phyloP scores from a whole-genome alignment of 2,113 vertebrate genomes.

The Pterocles orientalis region DNA sequence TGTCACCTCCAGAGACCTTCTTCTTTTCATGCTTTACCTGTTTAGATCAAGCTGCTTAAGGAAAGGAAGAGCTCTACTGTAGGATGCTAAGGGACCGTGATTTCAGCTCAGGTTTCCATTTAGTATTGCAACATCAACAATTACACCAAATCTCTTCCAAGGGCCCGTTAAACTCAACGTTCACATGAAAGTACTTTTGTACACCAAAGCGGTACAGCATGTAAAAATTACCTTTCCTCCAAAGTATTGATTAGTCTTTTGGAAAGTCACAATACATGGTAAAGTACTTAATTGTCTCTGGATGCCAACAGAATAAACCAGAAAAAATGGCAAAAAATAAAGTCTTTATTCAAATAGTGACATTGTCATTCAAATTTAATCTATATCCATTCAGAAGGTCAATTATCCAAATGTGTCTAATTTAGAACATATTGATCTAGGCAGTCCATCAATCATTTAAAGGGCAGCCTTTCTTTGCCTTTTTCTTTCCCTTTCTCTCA shows the following conservation, averaged over 20 bases:
- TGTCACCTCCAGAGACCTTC: not conserved
- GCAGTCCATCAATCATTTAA: slow-evolving; percentile 79
- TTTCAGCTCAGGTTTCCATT: not conserved
- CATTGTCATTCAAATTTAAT: slow-evolving; percentile 82
- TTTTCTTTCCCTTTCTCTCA: slow-evolving; percentile 63
- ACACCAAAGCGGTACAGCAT: not conserved
- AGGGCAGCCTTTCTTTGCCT: slow-evolving; percentile 73
- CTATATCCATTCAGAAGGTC: slow-evolving; percentile 82
- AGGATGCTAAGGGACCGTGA: not conserved
- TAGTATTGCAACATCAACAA: not conserved
- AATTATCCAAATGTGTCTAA: slow-evolving; percentile 85
- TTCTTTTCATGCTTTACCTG: not conserved
- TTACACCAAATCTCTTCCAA: not conserved
- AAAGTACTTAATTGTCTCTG: slow-evolving; percentile 70
- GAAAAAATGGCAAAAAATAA: slow-evolving; percentile 70
- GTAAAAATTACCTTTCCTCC: not conserved
- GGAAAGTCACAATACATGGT: slow-evolving; percentile 62
- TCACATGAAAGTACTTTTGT: not conserved
- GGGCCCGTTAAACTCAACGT: not conserved
- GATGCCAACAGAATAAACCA: slow-evolving; percentile 71
- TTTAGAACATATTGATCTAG: slow-evolving; percentile 77
- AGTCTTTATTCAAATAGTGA: slow-evolving; percentile 77
- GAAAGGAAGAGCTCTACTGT: not conserved
- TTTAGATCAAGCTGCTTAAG: not conserved
- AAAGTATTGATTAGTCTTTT: slow-evolving; percentile 65